Percentiles rank a stretch among this genome's conserved stretches.
These are phyloP conservation scores for Sminthurinus aureus DNA, from an alignment of 2,888 invertebrate genomes.

Conservation along the genomic window DNA sequence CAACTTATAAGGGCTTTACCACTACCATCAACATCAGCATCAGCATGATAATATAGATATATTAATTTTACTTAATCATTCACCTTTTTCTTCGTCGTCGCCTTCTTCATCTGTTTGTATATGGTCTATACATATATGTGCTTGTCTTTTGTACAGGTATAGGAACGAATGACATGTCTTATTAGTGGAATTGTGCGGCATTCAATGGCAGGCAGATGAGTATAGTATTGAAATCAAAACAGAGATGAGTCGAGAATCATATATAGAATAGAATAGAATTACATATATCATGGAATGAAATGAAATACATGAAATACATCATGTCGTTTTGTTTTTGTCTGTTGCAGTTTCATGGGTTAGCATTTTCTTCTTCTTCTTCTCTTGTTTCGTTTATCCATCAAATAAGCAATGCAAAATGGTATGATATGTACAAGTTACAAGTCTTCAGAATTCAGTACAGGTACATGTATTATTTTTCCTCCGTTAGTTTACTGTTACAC, in stretches of 20 bases:
- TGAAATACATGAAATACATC: conserved; percentile 1
- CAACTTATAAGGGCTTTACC: not conserved
- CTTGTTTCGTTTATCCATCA: too few relatives aligned
- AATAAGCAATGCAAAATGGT: not conserved
- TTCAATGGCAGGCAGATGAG: not conserved
- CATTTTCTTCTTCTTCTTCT: not conserved
- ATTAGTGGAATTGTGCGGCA: not conserved
- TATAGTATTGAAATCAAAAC: too few relatives aligned
- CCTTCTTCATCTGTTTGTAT: not conserved
- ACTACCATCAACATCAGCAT: not conserved
- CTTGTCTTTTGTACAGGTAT: not conserved
- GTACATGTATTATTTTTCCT: not conserved
- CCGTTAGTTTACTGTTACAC: not conserved
- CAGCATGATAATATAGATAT: not conserved
- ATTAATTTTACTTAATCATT: conserved; percentile 32
- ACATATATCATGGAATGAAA: not conserved
- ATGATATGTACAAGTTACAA: not conserved
- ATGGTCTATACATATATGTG: not conserved
- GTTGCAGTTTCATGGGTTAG: not conserved
- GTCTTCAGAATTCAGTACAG: not conserved
- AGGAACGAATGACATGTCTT: not conserved
- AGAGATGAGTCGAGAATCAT: not conserved
- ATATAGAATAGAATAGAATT: not conserved
- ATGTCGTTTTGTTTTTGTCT: not conserved
- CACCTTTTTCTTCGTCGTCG: conserved; percentile 25